phyloP scores from a whole-genome alignment of 35 echinoderm and acorn worm species.

The Nesometra sesokonis region DNA sequence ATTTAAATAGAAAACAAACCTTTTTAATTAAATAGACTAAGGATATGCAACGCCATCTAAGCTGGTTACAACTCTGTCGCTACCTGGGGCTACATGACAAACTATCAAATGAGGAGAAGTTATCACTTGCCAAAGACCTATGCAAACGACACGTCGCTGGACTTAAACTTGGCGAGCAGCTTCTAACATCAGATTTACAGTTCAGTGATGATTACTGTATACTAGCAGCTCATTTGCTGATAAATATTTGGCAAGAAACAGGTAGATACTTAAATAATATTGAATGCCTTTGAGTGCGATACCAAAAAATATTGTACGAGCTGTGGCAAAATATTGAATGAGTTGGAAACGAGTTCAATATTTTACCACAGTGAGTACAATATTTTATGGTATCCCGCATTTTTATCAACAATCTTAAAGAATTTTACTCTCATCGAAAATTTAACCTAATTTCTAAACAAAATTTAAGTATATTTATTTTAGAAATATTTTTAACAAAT shows the following conservation, averaged over 20 bases:
- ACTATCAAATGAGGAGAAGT: conserved; percentile 45
- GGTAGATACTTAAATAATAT: conserved; percentile 40
- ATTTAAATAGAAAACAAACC: no score
- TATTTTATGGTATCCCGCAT: no score
- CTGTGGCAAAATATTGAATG: no score
- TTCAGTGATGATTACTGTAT: conserved; percentile 83
- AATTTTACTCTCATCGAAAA: no score
- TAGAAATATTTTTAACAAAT: no score
- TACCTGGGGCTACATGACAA: conserved; percentile 57
- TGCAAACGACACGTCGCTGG: conserved; percentile 37
- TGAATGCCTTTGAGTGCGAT: no score
- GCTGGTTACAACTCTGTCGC: conserved; percentile 51
- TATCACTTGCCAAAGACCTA: conserved; percentile 45
- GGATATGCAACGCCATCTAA: conserved; percentile 73
- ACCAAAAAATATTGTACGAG: no score
- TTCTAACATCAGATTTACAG: conserved; percentile 65
- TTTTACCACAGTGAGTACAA: no score
- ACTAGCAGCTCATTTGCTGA: conserved; percentile 74
- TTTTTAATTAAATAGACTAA: conserved; percentile 40
- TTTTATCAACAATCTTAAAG: no score
- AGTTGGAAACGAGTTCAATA: no score
- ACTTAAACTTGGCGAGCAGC: conserved; percentile 29
- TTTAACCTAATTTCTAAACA: no score
- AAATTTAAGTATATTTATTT: no score
- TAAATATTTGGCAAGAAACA: conserved; percentile 73